Conservation (phyloP, 2,888 invertebrate species). For the Lasiommata megera region DNA sequence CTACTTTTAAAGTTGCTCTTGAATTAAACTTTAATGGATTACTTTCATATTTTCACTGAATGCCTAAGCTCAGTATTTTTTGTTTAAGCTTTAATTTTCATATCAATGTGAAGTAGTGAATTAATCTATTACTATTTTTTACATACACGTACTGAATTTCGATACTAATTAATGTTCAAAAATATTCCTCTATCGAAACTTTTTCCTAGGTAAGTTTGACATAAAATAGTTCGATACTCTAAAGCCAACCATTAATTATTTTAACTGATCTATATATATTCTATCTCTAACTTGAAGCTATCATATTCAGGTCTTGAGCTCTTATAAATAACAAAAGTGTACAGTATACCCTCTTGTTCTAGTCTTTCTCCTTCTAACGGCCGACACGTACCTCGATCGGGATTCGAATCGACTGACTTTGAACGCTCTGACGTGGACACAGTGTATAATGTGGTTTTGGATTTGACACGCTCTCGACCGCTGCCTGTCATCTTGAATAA, state of each 20-base stretch:
- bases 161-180: background rate
- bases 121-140: background rate
- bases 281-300: background rate
- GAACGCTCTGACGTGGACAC: conserved; percentile 42
- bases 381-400: conserved; percentile 28
- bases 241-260: background rate
- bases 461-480: conserved; percentile 45
- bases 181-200: background rate
- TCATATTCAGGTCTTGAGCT: background rate
- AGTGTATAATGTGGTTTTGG: conserved; percentile 51
- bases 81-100: background rate
- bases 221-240: background rate
- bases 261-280: background rate
- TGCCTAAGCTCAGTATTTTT: background rate
- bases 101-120: background rate
- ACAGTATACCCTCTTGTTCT: conserved; percentile 35
- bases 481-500: conserved; percentile 36
- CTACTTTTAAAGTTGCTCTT: background rate
- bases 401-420: conserved; percentile 31
- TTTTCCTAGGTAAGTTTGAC: conserved; percentile 7
- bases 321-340: conserved; percentile 3
- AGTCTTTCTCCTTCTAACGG: conserved; percentile 39
- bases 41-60: no score
- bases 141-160: background rate
- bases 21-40: background rate